Evolutionary conservation across 2,888 invertebrate species (phyloP), one percentile per base, ranked within the genome.

Genomic region (Beris chalybata): DNA sequence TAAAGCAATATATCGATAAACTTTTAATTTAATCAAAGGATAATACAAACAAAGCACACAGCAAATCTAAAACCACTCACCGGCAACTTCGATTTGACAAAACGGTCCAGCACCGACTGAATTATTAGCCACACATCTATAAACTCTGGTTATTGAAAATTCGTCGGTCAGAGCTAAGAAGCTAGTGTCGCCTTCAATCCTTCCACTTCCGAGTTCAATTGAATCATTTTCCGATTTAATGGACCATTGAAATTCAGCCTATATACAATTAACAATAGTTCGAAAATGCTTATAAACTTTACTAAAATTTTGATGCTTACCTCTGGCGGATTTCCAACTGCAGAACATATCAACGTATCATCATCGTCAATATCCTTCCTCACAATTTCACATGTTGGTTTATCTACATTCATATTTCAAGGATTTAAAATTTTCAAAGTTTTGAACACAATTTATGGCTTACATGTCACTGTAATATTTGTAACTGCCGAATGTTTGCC

Each of bases 101-200:
- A 86, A 83, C 52, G 84, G 74, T 15, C 88, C 86, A 67, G 76
- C 74, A 3, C 94, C 95, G 12, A 93, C 91, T 4, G 88, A 84
- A 82, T 95, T 95, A 79, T 91, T 93, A 30, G 92, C 93, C 73
- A 86, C 85, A 79, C 95, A 95, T 66, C 90, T 85, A 79, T 95
- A 95, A 4, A 91, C 93, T 67, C 93, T 85, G 74, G 85, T 84
- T 12, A 85, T 85, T 69, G 76, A 76, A 73, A 79, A 79, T 73
- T 86, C 86, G 74, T 87, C 87, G 73, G 87, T 87, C 69, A 90
- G 81, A 38, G 85, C 82, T 69, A 94, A 85, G 78, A 85, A 84
- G 73, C 85, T 85, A 70, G 73, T 75, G 70, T 78, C 74, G 70
- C 70, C 73, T 66, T 70, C 73, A 57, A 72, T 70, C 67, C 72